These are phyloP conservation scores for Zosterops borbonicus DNA, from an alignment of 2,113 vertebrate genomes.

Conservation along the genomic window DNA sequence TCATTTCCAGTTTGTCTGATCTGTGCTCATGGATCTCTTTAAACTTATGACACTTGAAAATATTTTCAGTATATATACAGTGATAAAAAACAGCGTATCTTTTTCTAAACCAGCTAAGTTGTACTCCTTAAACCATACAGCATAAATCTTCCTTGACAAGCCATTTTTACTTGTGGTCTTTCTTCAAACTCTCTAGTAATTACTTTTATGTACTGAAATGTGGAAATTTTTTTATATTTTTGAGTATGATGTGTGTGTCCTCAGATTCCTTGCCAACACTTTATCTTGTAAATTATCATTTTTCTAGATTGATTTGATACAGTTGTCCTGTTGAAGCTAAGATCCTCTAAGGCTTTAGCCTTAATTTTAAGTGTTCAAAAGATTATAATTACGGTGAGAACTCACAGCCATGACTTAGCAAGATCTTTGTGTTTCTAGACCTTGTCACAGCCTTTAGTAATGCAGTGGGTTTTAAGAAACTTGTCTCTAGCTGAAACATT, in stretches of 20 bases:
- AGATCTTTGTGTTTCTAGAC: not conserved
- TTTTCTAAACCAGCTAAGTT: not conserved
- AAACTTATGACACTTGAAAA: not conserved
- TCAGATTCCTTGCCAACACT: not conserved
- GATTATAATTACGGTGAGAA: not conserved
- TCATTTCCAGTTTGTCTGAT: not conserved
- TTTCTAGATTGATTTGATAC: not conserved
- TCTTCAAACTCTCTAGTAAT: not conserved
- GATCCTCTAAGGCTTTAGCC: not conserved
- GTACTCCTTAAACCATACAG: not conserved
- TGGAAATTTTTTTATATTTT: not conserved
- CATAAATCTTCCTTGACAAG: not conserved
- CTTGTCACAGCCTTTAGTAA: not conserved
- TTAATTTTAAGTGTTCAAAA: not conserved
- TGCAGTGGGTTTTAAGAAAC: not conserved
- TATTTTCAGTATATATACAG: not conserved
- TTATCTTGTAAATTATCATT: not conserved
- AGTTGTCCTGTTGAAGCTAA: not conserved
- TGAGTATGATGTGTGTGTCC: not conserved
- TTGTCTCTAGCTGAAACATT: not conserved
- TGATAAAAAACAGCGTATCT: not conserved
- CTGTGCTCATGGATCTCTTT: not conserved
- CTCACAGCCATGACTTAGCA: not conserved
- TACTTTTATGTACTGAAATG: not conserved
- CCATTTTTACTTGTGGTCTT: not conserved